phyloP scores from a whole-genome alignment of 2,797 vertebrate genomes.

The Babyrousa celebensis region DNA sequence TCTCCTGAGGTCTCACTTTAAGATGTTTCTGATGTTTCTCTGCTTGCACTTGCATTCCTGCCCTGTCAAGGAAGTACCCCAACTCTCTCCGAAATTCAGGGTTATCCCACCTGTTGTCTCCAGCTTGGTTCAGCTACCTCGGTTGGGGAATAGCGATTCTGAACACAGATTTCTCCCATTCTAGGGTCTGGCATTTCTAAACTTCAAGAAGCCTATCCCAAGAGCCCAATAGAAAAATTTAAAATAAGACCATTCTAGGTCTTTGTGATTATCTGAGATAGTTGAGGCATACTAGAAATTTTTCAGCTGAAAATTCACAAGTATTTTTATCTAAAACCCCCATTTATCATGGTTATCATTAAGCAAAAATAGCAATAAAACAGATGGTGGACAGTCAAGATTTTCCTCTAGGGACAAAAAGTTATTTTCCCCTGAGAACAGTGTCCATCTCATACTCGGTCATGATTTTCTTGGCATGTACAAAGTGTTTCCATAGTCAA shows the following conservation, averaged over 20 bases:
- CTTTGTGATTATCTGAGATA: neutral
- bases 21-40: neutral
- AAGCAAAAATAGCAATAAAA: neutral
- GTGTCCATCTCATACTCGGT: neutral
- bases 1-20: neutral
- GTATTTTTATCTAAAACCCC: neutral
- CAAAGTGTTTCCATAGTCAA: neutral
- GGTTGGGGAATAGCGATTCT: neutral
- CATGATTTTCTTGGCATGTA: neutral
- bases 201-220: neutral
- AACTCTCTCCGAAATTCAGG: neutral
- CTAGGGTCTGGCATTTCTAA: neutral
- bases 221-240: neutral
- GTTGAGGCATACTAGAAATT: neutral
- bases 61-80: neutral
- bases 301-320: slow-evolving; percentile 34
- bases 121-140: neutral
- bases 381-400: neutral
- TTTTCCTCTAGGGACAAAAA: slow-evolving; percentile 8
- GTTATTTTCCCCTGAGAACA: neutral
- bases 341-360: neutral
- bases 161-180: neutral
- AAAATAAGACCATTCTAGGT: neutral
- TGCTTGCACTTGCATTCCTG: neutral
- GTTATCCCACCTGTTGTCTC: neutral